These are phyloP conservation scores for Whitmania pigra DNA, from an alignment of 1,140 invertebrate species.

Conservation along the genomic window DNA sequence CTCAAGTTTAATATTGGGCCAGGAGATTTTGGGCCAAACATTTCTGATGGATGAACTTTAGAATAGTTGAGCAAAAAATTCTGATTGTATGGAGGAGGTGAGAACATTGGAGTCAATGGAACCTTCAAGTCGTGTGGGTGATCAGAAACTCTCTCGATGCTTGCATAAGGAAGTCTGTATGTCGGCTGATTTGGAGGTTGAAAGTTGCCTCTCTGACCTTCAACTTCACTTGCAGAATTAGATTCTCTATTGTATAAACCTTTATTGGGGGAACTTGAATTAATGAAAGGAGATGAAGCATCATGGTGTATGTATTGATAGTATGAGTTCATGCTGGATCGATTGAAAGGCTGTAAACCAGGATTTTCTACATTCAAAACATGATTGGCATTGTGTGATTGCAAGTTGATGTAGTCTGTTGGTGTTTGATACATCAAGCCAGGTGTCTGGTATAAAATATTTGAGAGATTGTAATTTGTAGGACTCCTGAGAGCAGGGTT, in stretches of 20 bases:
- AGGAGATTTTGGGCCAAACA: background rate
- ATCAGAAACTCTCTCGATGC: background rate
- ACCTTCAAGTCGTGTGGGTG: background rate
- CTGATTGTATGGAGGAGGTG: conserved; percentile 12
- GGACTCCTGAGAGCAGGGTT: background rate
- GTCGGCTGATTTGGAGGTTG: background rate
- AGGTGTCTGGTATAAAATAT: conserved; percentile 9
- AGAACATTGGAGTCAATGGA: background rate
- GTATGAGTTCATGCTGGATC: background rate
- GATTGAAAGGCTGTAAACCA: conserved; percentile 4
- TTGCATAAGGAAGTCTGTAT: background rate
- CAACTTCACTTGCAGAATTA: background rate
- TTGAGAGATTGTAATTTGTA: conserved; percentile 6
- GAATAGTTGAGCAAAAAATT: conserved; percentile 3
- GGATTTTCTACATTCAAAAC: background rate
- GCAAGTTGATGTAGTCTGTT: background rate
- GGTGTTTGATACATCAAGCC: conserved; percentile 9
- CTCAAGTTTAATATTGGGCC: background rate
- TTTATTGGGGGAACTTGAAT: conserved; percentile 1
- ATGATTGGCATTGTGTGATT: background rate
- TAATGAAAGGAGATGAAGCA: background rate
- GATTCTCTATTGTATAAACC: background rate
- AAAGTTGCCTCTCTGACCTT: background rate
- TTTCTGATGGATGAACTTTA: background rate
- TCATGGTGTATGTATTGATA: conserved; percentile 6